Conservation (phyloP, 2,888 invertebrate genomes). For the Leptinotarsa peninsularis region DNA sequence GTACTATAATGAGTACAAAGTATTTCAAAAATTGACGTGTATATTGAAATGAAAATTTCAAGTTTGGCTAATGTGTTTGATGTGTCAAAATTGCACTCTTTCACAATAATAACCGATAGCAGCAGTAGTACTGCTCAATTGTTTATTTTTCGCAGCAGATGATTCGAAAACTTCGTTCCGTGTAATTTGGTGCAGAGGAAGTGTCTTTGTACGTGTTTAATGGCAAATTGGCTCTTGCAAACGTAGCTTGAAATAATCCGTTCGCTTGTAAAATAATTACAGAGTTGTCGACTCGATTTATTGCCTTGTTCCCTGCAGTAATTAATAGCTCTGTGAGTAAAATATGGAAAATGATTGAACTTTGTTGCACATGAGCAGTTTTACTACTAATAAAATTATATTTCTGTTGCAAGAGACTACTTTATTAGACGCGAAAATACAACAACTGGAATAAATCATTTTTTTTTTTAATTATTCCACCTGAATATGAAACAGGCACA, state of each 20-base stretch:
- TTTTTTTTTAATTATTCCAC: no score
- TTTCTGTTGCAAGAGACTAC: background rate
- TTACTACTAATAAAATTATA: background rate
- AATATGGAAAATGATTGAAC: conserved; percentile 19
- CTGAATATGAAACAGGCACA: no score
- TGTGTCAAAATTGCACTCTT: no score
- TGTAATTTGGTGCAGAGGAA: conserved; percentile 20
- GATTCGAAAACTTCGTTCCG: conserved; percentile 13
- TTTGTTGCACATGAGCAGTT: conserved; percentile 23
- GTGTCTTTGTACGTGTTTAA: conserved; percentile 27
- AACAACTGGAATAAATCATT: no score
- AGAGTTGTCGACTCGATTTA: conserved; percentile 18
- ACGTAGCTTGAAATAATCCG: conserved; percentile 24
- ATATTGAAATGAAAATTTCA: no score
- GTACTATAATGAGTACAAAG: no score
- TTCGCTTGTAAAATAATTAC: conserved; percentile 23
- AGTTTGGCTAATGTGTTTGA: no score
- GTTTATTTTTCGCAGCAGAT: background rate
- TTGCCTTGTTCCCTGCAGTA: conserved; percentile 2
- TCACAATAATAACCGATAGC: no score
- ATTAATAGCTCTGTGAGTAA: conserved; percentile 13
- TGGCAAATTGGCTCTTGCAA: conserved; percentile 27
- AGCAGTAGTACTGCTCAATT: background rate
- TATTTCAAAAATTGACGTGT: no score
- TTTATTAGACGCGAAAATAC: no score